A percentile compares a stretch with the other conserved stretches of the same genome.
Evolutionary conservation across 2,797 vertebrate species (phyloP).

Genomic region (Glossophaga mutica): DNA sequence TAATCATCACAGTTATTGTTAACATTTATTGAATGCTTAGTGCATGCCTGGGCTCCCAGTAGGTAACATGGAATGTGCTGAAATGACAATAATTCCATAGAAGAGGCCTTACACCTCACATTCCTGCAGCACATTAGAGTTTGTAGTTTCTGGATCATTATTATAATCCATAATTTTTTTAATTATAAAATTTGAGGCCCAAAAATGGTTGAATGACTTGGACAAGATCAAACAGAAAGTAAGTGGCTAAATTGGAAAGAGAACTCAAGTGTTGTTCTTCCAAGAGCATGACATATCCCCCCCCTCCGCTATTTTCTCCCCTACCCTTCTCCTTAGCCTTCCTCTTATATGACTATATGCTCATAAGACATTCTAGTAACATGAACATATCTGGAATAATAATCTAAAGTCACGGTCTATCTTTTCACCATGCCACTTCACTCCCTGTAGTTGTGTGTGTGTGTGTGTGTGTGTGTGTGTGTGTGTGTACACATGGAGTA

Average conservation of each 20-base stretch:
- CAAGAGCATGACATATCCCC: neutral
- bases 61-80: neutral
- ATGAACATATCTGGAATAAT: neutral
- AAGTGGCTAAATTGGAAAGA: neutral
- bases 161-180: neutral
- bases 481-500: neutral
- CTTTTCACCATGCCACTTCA: neutral
- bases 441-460: neutral
- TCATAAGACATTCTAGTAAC: constrained; percentile 26
- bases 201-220: neutral
- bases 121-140: neutral
- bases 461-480: no score
- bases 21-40: neutral
- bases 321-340: neutral
- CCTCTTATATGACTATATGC: neutral
- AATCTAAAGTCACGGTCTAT: neutral
- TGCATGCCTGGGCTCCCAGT: neutral
- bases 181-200: constrained; percentile 11
- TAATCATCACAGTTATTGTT: constrained; percentile 5
- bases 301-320: neutral
- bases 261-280: neutral
- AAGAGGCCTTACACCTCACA: neutral
- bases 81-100: constrained; percentile 4
- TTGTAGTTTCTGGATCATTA: neutral
- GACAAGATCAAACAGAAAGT: constrained; percentile 4